Conservation (phyloP, 2,888 invertebrate species). For the Xestia c-nigrum region DNA sequence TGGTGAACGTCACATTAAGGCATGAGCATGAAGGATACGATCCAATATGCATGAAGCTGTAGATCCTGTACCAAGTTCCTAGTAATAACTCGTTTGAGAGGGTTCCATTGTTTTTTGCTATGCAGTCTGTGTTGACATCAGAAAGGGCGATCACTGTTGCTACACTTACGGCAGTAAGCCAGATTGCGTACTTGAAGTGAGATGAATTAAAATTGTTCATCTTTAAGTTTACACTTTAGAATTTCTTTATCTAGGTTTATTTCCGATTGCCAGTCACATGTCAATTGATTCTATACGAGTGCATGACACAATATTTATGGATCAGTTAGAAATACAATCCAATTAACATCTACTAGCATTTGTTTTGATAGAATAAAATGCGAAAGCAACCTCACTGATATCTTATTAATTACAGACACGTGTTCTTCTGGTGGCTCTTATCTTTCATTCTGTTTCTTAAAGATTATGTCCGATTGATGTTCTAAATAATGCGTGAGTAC, state of each 20-base stretch:
- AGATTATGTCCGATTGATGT: no score
- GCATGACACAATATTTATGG: slow-evolving; percentile 22
- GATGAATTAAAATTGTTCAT: not conserved
- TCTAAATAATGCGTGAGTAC: no score
- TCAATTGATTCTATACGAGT: not conserved
- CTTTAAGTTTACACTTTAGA: not conserved
- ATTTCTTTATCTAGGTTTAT: not conserved
- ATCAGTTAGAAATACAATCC: not conserved
- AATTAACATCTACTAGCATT: not conserved
- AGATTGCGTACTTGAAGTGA: not conserved
- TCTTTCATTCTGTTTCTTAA: no score
- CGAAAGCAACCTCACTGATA: slow-evolving; percentile 17
- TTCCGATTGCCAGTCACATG: not conserved
- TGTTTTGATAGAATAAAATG: not conserved
- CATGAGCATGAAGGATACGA: slow-evolving; percentile 28
- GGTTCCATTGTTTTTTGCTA: slow-evolving; percentile 28
- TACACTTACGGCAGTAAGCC: not conserved
- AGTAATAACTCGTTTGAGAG: slow-evolving; percentile 38
- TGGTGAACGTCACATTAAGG: slow-evolving; percentile 23
- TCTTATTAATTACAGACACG: not conserved
- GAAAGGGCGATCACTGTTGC: slow-evolving; percentile 20
- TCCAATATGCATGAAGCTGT: slow-evolving; percentile 20
- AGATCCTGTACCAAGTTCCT: slow-evolving; percentile 52
- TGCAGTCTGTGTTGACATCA: slow-evolving; percentile 44
- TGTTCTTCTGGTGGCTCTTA: no score